Evolutionary conservation across 2,113 vertebrate species (phyloP), one percentile per base, ranked within the genome.

Genomic region (Astur gentilis): DNA sequence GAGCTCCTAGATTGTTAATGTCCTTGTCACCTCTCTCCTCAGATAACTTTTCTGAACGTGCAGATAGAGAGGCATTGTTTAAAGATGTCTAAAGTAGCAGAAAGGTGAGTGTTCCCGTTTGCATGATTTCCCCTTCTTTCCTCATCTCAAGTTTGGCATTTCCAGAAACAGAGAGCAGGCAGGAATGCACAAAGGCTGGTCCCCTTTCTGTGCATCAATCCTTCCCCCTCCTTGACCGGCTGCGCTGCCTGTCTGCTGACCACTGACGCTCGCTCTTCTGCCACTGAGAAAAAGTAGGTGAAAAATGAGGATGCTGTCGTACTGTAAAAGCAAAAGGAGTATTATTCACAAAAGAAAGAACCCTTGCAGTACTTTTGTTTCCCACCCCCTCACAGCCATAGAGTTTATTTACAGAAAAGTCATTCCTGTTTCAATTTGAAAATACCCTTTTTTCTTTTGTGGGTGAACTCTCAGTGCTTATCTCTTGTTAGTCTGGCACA

Each of bases 71-170:
- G 99, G 96, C 99, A 99, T 97, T 99, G 99, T 98, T 98, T 99
- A 98, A 99, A 99, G 98, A 99, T 99, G 98, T 99, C 99, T 96
- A 99, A 99, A 98, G 99, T 99, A 97, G 99, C 99, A 60, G 99
- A 99, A 98, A 99, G 99, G 99, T 99, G 98, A 87, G 98, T 96
- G 77, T 87, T 31, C 13, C 54, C 2, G 2, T 95, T 71, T 38
- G 40, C 58, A 26, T 75, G 27, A 50, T 93, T 75, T 86, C 12
- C 25, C 20, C 5, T 79, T 72, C 26, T 86, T 84, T 91, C 32
- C 57, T 71, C 57, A n/a, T 83, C 49, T 94, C 64, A 67, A 76
- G 52, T 65, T 58, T 79, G 83, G 77, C 77, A 40, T 65, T 77
- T 87, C 76, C 62, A 65, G 31, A 44, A 70, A 62, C 29, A 47